These are phyloP conservation scores for Vespertilio murinus DNA, from an alignment of 2,797 vertebrate genomes.

Conservation along the genomic window DNA sequence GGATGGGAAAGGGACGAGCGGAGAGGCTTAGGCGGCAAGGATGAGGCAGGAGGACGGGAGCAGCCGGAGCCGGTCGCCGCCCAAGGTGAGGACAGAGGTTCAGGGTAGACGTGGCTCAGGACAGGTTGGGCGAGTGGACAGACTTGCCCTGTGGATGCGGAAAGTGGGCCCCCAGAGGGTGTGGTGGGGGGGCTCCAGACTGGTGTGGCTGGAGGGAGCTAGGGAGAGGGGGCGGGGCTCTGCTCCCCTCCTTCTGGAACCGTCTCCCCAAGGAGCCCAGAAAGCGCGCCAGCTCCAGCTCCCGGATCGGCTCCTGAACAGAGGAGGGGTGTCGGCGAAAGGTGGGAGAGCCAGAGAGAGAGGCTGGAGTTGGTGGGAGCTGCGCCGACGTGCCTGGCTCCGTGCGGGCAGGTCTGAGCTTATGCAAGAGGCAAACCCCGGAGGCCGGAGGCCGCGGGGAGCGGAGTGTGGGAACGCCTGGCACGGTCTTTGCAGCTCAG, in stretches of 20 bases:
- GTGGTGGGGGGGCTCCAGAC: neutral
- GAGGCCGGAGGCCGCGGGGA: neutral
- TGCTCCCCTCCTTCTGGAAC: neutral
- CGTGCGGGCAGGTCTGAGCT: neutral
- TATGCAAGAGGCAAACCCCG: neutral
- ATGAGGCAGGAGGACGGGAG: neutral
- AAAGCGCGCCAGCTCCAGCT: neutral
- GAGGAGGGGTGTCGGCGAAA: neutral
- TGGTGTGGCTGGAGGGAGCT: neutral
- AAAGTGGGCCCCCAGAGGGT: rapidly evolving
- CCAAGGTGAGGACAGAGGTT: neutral
- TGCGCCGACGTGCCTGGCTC: rapidly evolving
- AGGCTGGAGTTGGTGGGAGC: neutral
- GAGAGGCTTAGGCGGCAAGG: neutral
- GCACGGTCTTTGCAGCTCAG: neutral
- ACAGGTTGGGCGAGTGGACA: neutral
- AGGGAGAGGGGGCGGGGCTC: neutral
- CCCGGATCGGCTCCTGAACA: neutral
- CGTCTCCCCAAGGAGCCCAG: neutral
- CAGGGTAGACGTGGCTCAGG: neutral
- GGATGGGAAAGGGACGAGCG: neutral
- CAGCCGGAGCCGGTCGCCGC: neutral
- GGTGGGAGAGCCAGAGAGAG: neutral
- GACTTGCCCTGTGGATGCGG: neutral
- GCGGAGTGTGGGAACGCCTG: neutral